Evolutionary conservation across 64 coral and sea anemone species (phyloP).

Genomic region (Hydrozoanthus tunicans): DNA sequence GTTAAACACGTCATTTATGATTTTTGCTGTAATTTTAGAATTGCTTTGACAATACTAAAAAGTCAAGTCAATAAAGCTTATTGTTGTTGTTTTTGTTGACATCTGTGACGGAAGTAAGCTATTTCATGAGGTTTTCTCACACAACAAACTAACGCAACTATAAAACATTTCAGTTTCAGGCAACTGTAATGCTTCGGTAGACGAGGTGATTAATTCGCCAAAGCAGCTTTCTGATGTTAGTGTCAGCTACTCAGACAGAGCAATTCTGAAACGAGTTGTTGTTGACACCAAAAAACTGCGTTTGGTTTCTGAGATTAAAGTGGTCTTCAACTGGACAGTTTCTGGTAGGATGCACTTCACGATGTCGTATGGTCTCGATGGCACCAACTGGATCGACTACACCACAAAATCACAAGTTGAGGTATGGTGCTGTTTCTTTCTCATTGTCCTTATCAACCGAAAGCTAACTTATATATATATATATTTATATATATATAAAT

Average conservation of each 20-base stretch:
- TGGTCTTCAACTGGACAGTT: slow-evolving; percentile 18
- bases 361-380: slow-evolving; percentile 36
- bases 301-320: slow-evolving; percentile 32
- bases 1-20: no score
- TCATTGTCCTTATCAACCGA: not conserved
- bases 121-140: not conserved
- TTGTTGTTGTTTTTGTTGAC: not conserved
- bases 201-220: not conserved
- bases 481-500: not conserved
- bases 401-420: slow-evolving; percentile 1
- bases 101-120: not conserved
- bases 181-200: not conserved
- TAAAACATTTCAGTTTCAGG: slow-evolving; percentile 22
- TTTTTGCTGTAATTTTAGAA: no score
- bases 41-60: no score
- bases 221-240: not conserved
- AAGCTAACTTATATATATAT: not conserved
- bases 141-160: not conserved
- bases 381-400: slow-evolving; percentile 51
- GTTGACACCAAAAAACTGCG: slow-evolving; percentile 33
- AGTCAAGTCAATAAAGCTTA: not conserved
- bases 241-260: not conserved
- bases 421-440: not conserved
- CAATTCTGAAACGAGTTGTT: not conserved
- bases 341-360: slow-evolving; percentile 20